phyloP scores from a whole-genome alignment of 2,888 invertebrate genomes.

The Tipula lateralis region DNA sequence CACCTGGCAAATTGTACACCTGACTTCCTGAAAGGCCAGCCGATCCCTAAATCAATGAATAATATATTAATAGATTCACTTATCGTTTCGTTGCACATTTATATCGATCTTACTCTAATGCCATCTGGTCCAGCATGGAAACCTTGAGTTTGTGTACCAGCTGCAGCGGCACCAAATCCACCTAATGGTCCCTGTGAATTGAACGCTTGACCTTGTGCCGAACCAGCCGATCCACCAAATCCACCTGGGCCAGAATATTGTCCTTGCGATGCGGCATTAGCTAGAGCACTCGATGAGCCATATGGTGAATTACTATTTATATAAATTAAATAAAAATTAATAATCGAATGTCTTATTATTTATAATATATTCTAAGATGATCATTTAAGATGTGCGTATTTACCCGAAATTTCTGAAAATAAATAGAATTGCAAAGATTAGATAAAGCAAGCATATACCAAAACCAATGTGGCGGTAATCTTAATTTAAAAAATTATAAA shows the following conservation, averaged over 20 bases:
- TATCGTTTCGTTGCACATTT: too few species aligned
- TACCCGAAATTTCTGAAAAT: conserved; percentile 15
- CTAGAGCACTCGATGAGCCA: conserved; percentile 41
- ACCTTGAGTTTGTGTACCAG: conserved; percentile 45
- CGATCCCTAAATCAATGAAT: conserved; percentile 37
- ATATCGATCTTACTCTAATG: conserved; percentile 35
- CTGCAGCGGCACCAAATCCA: conserved; percentile 46
- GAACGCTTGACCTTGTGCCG: conserved; percentile 47
- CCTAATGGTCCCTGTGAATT: conserved; percentile 42
- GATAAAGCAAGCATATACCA: too few species aligned
- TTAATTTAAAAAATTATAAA: conserved; percentile 3
- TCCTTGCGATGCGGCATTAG: conserved; percentile 42
- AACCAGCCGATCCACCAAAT: conserved; percentile 37
- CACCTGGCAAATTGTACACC: conserved; percentile 46
- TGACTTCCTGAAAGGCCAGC: conserved; percentile 47
- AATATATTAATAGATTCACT: neutral
- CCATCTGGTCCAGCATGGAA: conserved; percentile 41
- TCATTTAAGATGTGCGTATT: neutral
- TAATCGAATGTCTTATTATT: neutral
- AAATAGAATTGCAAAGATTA: neutral
- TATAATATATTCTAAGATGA: neutral
- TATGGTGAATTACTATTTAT: neutral
- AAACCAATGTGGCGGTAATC: too few species aligned
- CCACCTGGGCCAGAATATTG: conserved; percentile 38
- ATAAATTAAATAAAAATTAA: neutral